Percentiles rank a stretch among this genome's conserved stretches.
Conservation (phyloP, 2,888 invertebrate genomes). For the Petrolisthes manimaculis region DNA sequence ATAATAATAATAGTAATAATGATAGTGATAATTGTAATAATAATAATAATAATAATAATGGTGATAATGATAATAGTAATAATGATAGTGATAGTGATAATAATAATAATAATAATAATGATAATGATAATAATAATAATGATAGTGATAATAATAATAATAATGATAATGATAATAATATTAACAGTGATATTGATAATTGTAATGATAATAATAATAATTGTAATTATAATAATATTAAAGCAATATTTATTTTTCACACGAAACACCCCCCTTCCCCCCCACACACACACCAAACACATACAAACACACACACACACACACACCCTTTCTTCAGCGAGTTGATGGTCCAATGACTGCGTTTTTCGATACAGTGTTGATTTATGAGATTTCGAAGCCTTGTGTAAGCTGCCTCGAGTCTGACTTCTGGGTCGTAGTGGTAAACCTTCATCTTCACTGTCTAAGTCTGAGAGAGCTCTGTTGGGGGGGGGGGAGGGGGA, state of each 20-base stretch:
- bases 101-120: too few species aligned
- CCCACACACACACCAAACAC: too few species aligned
- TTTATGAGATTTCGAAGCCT: constrained; percentile 35
- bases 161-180: too few species aligned
- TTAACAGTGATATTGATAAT: too few species aligned
- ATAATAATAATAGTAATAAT: background rate
- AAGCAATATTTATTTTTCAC: too few species aligned
- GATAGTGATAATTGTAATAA: background rate
- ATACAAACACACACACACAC: too few species aligned
- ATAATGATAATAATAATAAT: too few species aligned
- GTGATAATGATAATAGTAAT: background rate
- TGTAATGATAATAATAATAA: too few species aligned
- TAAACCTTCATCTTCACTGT: constrained; percentile 60
- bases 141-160: too few species aligned
- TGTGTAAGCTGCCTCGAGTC: constrained; percentile 47
- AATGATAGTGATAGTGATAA: too few species aligned
- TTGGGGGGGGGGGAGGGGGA: background rate
- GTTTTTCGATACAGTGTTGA: constrained; percentile 55
- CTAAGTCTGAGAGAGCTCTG: constrained; percentile 60
- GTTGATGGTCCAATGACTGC: constrained; percentile 63
- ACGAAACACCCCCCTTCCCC: too few species aligned
- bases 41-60: background rate
- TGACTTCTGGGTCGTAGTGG: constrained; percentile 53
- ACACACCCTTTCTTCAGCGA: constrained; percentile 62
- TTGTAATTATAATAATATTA: too few species aligned